Base-by-base conservation (phyloP, 2,888 invertebrate species). In the Drosophila villosipedis region DNA sequence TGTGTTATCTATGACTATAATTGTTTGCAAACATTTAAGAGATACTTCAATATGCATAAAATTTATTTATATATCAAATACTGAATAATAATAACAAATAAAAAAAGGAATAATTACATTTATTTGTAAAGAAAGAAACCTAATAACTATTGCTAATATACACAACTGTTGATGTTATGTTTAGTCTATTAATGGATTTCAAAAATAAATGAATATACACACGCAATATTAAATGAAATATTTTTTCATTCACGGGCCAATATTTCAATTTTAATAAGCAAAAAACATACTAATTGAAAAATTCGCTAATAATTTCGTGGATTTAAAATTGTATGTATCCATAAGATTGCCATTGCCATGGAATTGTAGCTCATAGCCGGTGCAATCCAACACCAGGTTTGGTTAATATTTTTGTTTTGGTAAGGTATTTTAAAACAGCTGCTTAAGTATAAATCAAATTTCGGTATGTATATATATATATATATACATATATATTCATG, bases 101-200 rank as follows among this genome's bases (percentile, higher is more conserved):
- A 55, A 47, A 50, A 28, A 37, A 35, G 31, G 9, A 73, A 60
- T 58, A 70, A 59, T 43, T 59, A 60, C 55, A 74, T 28, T 60
- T 70, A 60, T 72, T 83, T 80, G 83, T 71, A 70, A 70, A 64
- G 47, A 63, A 75, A 59, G 53, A 47, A 69, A 73, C 67, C 61
- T 76, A 70, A 85, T 64, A 86, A 86, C 84, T 89, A 90, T 72
- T 84, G 78, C 89, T 89, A 85, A 84, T 90, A 91, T 91, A 92
- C 82, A 89, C 87, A 89, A 91, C 87, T 92, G 91, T 92, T 92
- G 90, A 89, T 92, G 91, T 92, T 92, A 87, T 90, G 91, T 90
- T 91, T 91, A 84, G 83, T 91, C 91, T 82, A 84, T 89, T 72
- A 81, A 85, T 87, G 88, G 88, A 85, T 91, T 85, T 71, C 73